Base-by-base conservation (phyloP, 2,888 invertebrate genomes). In the Eurytoma adleriae region DNA sequence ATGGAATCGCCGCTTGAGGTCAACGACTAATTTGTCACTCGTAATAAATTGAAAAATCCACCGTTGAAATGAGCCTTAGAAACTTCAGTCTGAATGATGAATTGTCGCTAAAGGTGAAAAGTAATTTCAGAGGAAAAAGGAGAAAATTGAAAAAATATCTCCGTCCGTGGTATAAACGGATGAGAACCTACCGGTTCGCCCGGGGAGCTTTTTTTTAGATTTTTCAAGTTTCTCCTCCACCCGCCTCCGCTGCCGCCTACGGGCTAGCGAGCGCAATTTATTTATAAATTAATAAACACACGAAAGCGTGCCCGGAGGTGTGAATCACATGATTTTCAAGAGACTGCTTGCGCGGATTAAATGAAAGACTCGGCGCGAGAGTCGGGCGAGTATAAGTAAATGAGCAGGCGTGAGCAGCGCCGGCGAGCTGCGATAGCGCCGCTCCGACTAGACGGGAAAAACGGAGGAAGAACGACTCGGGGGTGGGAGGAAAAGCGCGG, bases 401-500 rank as follows among this genome's bases (percentile, higher is more conserved):
- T 71, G 70, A 78, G 71, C 61, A 61, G 13, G 40, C 27, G 24
- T 1, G 12, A 24, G 57, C 40, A 13, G 24, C 24, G 16, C 73
- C 64, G 72, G 72, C 27, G 64, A 10, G 82, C 76, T 80, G 78
- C 81, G 81, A 78, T 69, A 81, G 78, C 78, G 78, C 70, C 71
- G 74, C 74, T 24, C 24, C 24, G 74, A 79, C 69, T 78, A 82
- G 75, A 81, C 40, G 54, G 48, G 54, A 54, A 62, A 40, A 20
- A 18, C n/a, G n/a, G 80, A 81, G 79, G 70, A 72, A 79, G 72
- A 77, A 78, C 79, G 77, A 78, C 72, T 78, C 71, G 80, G 62
- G 40, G 52, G 40, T 0, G 40, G 7, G 7, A 3, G 40, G 40
- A 14, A 24, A 40, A 4, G 64, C 64, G 12, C 40, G 14, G 64